phyloP scores from a whole-genome alignment of 53 echinoderm and acorn worm genomes.

The Hippasteria phrygiana region DNA sequence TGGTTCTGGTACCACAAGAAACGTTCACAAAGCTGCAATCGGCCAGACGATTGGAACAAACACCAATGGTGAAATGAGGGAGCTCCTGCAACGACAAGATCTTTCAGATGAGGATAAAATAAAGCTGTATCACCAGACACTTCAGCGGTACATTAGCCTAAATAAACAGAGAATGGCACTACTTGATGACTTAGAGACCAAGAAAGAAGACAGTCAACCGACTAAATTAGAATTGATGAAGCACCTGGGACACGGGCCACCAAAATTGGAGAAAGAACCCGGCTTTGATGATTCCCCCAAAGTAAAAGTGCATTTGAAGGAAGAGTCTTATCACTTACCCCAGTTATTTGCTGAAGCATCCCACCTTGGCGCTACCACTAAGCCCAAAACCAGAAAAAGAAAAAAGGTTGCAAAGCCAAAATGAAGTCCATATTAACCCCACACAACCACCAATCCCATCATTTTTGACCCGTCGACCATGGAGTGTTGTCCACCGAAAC shows the following conservation, averaged over 20 bases:
- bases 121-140: constrained; percentile 69
- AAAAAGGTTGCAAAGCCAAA: background rate
- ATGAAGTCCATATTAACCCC: constrained; percentile 1
- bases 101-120: constrained; percentile 61
- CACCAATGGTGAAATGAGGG: constrained; percentile 65
- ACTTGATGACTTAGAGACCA: constrained; percentile 35
- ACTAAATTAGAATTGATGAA: background rate
- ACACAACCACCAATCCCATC: background rate
- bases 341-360: constrained; percentile 39
- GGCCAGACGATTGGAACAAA: constrained; percentile 49
- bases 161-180: constrained; percentile 57
- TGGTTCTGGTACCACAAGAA: constrained; percentile 77
- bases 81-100: constrained; percentile 51
- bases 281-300: background rate
- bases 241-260: background rate
- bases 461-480: constrained; percentile 26
- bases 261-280: background rate
- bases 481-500: constrained; percentile 58
- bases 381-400: constrained; percentile 21
- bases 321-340: background rate
- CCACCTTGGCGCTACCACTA: constrained; percentile 9
- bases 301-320: background rate
- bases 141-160: constrained; percentile 60
- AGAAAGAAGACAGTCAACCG: background rate
- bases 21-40: constrained; percentile 63